Evolutionary conservation across 1,140 invertebrate species (phyloP).

Genomic region (Musca domestica): DNA sequence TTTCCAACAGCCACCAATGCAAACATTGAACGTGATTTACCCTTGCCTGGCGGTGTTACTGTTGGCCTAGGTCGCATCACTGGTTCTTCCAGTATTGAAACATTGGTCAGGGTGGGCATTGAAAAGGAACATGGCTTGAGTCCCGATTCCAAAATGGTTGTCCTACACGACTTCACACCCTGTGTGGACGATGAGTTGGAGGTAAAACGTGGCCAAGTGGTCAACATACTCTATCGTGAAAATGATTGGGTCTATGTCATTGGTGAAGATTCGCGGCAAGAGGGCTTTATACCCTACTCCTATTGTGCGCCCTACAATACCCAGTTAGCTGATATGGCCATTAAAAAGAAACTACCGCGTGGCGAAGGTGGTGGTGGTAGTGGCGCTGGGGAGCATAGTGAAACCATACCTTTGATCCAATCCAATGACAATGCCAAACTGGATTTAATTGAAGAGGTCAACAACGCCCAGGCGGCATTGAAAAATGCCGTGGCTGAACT

Average conservation of each 20-base stretch:
- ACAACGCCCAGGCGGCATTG: slow-evolving; percentile 31
- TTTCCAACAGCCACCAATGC: slow-evolving; percentile 58
- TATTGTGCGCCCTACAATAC: slow-evolving; percentile 86
- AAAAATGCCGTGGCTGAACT: slow-evolving; percentile 57
- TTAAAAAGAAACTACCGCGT: slow-evolving; percentile 82
- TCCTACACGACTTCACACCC: slow-evolving; percentile 90
- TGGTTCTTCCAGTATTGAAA: slow-evolving; percentile 92
- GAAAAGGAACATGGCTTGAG: slow-evolving; percentile 91
- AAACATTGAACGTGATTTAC: slow-evolving; percentile 73
- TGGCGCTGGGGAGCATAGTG: slow-evolving; percentile 50
- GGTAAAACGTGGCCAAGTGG: slow-evolving; percentile 71
- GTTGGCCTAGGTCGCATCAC: slow-evolving; percentile 78
- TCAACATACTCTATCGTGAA: slow-evolving; percentile 89
- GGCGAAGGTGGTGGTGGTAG: slow-evolving; percentile 56
- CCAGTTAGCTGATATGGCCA: slow-evolving; percentile 71
- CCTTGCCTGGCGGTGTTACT: slow-evolving; percentile 56
- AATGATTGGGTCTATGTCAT: slow-evolving; percentile 97
- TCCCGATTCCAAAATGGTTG: slow-evolving; percentile 92
- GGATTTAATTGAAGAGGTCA: slow-evolving; percentile 55
- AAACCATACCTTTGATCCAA: slow-evolving; percentile 43
- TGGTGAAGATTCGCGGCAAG: slow-evolving; percentile 79
- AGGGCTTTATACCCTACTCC: slow-evolving; percentile 93
- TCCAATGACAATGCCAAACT: slow-evolving; percentile 48
- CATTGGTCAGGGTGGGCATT: slow-evolving; percentile 87
- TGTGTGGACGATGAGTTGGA: slow-evolving; percentile 90